Conservation (phyloP, 2,797 vertebrate species). For the Leptoclinus maculatus region DNA sequence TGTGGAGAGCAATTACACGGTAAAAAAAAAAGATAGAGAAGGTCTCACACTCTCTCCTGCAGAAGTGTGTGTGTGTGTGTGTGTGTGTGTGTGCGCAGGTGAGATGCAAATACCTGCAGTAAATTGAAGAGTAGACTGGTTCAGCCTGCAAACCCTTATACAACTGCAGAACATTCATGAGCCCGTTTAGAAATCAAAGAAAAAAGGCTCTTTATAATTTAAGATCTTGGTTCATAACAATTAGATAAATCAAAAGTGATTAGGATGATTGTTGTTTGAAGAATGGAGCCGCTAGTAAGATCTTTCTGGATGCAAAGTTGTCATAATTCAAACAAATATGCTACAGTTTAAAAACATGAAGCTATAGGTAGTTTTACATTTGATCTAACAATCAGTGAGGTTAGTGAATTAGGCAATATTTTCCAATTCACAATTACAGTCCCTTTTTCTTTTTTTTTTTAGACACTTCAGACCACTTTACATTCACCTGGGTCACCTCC, state of each 20-base stretch:
- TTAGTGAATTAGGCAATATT: background rate
- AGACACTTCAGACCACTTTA: background rate
- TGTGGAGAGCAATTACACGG: conserved; percentile 57
- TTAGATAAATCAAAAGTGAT: background rate
- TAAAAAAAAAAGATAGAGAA: conserved; percentile 33
- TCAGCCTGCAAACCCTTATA: background rate
- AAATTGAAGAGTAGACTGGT: conserved; percentile 17
- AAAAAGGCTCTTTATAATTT: background rate
- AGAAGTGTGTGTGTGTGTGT: background rate
- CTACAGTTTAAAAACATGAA: background rate
- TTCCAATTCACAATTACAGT: background rate
- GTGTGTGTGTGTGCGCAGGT: background rate
- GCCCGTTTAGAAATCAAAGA: background rate
- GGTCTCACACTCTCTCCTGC: conserved; percentile 12
- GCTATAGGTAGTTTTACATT: background rate
- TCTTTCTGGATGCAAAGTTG: background rate
- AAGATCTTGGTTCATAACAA: background rate
- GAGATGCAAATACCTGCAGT: conserved; percentile 38
- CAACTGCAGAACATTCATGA: background rate
- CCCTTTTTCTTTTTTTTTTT: background rate
- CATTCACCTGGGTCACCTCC: no score
- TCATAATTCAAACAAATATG: background rate
- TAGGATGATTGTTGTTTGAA: background rate
- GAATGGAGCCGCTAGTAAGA: background rate
- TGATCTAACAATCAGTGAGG: background rate